These are phyloP conservation scores for Peromyscus melanophrys DNA, from an alignment of 2,797 vertebrate genomes.

Conservation along the genomic window DNA sequence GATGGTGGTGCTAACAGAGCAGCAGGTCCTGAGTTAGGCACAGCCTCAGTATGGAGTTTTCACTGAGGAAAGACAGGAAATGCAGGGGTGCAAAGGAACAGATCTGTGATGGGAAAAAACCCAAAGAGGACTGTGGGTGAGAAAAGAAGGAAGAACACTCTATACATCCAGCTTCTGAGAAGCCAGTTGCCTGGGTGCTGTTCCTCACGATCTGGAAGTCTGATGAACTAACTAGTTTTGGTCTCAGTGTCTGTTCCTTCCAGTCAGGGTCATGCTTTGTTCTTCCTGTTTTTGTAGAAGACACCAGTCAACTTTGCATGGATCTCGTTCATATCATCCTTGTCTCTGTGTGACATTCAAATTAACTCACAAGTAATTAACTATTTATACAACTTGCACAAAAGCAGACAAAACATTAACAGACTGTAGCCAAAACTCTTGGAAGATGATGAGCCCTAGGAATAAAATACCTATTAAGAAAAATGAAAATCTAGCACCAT, in stretches of 20 bases:
- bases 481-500: conserved; percentile 82
- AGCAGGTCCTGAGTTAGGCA: neutral
- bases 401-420: conserved; percentile 73
- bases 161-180: conserved; percentile 87
- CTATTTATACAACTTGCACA: conserved; percentile 78
- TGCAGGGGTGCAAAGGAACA: conserved; percentile 75
- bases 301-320: conserved; percentile 78
- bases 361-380: conserved; percentile 75
- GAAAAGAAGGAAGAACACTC: conserved; percentile 85
- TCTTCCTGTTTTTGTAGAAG: conserved; percentile 77
- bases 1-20: conserved; percentile 1
- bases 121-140: conserved; percentile 80
- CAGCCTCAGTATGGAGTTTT: conserved; percentile 34
- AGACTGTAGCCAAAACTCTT: conserved; percentile 67
- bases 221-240: conserved; percentile 81
- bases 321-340: conserved; percentile 53
- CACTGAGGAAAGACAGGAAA: conserved; percentile 70
- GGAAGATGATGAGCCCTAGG: conserved; percentile 73
- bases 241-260: conserved; percentile 78
- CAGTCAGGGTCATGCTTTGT: conserved; percentile 78
- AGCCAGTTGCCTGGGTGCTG: conserved; percentile 60
- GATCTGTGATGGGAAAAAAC: conserved; percentile 77
- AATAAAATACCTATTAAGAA: conserved; percentile 79
- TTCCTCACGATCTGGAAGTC: conserved; percentile 79
- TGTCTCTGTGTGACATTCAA: conserved; percentile 70